Conservation (phyloP, 1,140 invertebrate genomes). For the Drosophila equinoxialis region DNA sequence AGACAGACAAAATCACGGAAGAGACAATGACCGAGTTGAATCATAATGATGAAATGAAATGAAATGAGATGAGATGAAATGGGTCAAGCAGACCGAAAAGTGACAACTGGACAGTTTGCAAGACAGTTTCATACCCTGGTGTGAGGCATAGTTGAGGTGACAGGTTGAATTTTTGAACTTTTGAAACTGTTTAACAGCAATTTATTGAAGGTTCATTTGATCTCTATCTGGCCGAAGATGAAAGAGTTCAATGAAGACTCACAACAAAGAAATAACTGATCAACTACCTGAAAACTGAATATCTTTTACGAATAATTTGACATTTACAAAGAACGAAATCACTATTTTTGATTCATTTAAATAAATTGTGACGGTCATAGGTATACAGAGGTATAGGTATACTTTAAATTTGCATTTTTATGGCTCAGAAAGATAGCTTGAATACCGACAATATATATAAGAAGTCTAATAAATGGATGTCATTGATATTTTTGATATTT, state of each 20-base stretch:
- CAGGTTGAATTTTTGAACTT: constrained; percentile 4
- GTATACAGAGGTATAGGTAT: too few species aligned
- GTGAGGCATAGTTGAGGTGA: constrained; percentile 21
- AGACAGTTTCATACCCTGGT: constrained; percentile 30
- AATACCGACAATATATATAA: too few species aligned
- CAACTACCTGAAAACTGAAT: too few species aligned
- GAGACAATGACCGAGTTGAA: constrained; percentile 51
- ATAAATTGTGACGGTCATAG: too few species aligned
- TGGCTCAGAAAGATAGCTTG: too few species aligned
- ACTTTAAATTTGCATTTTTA: too few species aligned
- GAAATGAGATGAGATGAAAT: constrained; percentile 69
- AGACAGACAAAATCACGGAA: constrained; percentile 33
- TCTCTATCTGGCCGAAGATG: neutral
- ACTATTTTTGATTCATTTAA: too few species aligned
- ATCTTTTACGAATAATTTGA: too few species aligned
- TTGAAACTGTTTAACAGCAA: neutral
- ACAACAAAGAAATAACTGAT: neutral
- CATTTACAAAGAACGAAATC: too few species aligned
- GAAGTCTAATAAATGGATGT: too few species aligned
- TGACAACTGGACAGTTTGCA: constrained; percentile 59
- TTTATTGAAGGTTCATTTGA: constrained; percentile 2
- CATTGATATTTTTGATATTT: too few species aligned
- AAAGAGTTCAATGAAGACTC: neutral
- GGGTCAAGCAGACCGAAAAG: constrained; percentile 73
- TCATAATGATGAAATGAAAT: constrained; percentile 15